Evolutionary conservation across 2,888 invertebrate species (phyloP), one percentile per base, ranked within the genome.

Genomic region (Lasioglossum vierecki): DNA sequence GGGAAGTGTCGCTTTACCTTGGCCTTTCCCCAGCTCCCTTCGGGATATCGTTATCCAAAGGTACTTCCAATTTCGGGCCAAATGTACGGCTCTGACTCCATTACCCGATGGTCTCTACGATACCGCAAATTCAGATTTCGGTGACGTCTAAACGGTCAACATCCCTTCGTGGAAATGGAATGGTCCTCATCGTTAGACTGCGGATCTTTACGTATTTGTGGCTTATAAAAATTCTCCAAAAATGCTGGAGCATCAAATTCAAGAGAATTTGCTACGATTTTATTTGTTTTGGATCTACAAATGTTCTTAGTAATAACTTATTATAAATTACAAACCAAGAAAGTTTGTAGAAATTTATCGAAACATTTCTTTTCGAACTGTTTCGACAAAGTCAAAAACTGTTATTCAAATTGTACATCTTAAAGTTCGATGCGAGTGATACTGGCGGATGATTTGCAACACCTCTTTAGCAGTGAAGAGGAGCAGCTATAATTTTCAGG

Each of bases 1-100:
- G 73, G 77, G 83, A 84, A 84, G 70, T 76, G 82, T 83, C 79
- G 75, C 53, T 82, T 85, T 73, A 79, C 80, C 80, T 83, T 83
- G 75, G 68, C 85, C 82, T 77, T 76, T 74, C 26, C 71, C 15
- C n/a, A 35, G n/a, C 53, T 78, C 49, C 78, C 44, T 53, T 63
- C 30, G 13, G 39, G 72, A 26, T 26, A 26, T 68, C 77, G 35
- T 11, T 63, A 41, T 79, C 76, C 78, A 15, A 11, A 8, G 46
- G 49, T 66, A 35, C 30, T 76, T 53, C 72, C 68, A 82, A 79
- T 84, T 85, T 68, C 49, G 13, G 13, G 9, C 66, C n/a, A 68
- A 72, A 73, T 75, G 39, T 30, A 4, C 57, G 11, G 63, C 4
- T 18, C 18, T 11, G 68, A 57, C 22, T 13, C n/a, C 15, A 18